Evolutionary conservation across 2,888 invertebrate species (phyloP), one percentile per base, ranked within the genome.

Genomic region (Sthenelais limicola): DNA sequence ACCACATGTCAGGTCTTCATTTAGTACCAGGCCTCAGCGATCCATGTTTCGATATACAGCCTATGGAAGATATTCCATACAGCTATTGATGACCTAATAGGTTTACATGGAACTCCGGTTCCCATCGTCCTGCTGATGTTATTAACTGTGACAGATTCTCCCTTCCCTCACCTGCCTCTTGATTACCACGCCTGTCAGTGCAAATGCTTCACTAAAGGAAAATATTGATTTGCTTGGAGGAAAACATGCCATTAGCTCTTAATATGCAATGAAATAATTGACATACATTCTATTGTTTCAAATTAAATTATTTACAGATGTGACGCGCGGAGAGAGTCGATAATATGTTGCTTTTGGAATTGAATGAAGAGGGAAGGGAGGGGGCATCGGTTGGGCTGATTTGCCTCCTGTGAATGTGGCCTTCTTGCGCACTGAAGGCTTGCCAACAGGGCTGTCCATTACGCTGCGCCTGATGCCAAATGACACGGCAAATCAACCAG

Each of bases 281-380:
- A 62, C 62, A 38, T 62, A 62, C 62, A 62, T 62, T 38, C 62
- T 38, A 62, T 62, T 62, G 62, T 62, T 62, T 62, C 62, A 62
- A 62, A 62, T 62, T 62, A 24, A 62, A 62, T 62, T 62, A 62
- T 38, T 35, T 38, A 38, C 62, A 35, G 62, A 62, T 38, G 62
- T 62, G 62, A 62, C 35, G 24, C 9, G 51, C 5, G 51, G 12
- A 26, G 5, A 5, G n/a, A 7, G 51, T 51, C 51, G 21, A 51
- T 51, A 21, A 51, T 51, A 26, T 7, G 43, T 12, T 43, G 9
- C 43, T 43, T 18, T 12, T 9, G 26, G 38, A 24, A 21, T 15
- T n/a, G 3, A 26, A n/a, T 56, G 56, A 32, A 24, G 62, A 28
- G 62, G 9, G 9, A 9, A 5, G 35, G 28, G 62, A 24, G 38